Percentiles rank a stretch among this genome's conserved stretches.
These are phyloP conservation scores for Narcine bancroftii DNA, from an alignment of 2,113 vertebrate species.

Conservation along the genomic window DNA sequence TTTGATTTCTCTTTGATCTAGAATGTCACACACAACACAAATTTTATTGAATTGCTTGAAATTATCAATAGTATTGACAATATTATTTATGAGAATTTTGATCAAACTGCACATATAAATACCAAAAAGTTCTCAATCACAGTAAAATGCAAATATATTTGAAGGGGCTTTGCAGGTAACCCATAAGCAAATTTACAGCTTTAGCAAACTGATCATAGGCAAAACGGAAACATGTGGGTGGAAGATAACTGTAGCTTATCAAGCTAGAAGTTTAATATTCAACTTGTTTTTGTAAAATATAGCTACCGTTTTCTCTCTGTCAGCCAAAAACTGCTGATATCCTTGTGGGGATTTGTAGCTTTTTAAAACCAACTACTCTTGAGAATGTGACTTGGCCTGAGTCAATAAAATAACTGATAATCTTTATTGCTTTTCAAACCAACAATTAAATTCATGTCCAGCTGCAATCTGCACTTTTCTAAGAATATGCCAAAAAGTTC, in stretches of 20 bases:
- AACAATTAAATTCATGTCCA: too few species aligned
- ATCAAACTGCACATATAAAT: neutral
- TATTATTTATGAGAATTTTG: neutral
- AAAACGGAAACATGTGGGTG: neutral
- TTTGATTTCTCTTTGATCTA: neutral
- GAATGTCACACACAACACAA: neutral
- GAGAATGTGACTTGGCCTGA: neutral
- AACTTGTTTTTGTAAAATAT: neutral
- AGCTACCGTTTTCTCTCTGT: neutral
- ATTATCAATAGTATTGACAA: neutral
- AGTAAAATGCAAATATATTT: neutral
- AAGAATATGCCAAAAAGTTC: too few species aligned
- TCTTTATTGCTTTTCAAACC: neutral
- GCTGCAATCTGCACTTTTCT: too few species aligned
- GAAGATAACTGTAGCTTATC: neutral
- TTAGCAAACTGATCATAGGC: neutral
- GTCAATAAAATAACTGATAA: neutral
- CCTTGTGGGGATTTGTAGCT: neutral
- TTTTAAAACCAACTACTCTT: neutral
- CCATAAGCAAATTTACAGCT: neutral
- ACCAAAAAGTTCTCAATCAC: neutral
- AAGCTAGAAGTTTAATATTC: neutral
- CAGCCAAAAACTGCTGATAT: neutral
- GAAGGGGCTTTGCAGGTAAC: neutral
- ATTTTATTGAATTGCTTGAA: neutral